Conservation (phyloP, 2,797 vertebrate genomes). For the Paedocypris micromegethes region DNA sequence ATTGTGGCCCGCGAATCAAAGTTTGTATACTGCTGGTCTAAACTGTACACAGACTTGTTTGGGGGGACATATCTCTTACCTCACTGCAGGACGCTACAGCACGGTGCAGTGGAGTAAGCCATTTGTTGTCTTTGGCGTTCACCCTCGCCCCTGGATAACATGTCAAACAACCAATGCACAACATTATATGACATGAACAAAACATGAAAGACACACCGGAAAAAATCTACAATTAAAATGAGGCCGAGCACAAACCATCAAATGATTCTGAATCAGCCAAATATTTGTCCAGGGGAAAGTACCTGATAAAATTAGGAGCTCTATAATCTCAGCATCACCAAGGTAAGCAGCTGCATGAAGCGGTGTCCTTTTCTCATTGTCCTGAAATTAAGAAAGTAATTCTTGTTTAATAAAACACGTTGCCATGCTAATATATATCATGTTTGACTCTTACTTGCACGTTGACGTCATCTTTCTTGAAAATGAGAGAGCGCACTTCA, state of each 20-base stretch:
- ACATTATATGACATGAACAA: not conserved
- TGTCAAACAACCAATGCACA: conserved; percentile 7
- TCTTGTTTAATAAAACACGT: not conserved
- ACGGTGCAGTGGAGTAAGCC: conserved; percentile 97
- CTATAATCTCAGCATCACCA: conserved; percentile 97
- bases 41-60: too few species aligned
- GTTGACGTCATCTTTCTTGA: conserved; percentile 99
- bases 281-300: conserved; percentile 20
- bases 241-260: not conserved
- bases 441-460: conserved; percentile 80
- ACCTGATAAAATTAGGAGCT: conserved; percentile 98
- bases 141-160: conserved; percentile 90
- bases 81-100: conserved; percentile 97
- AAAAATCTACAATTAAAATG: conserved; percentile 10
- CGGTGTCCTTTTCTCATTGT: conserved; percentile 96
- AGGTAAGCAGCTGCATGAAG: conserved; percentile 96
- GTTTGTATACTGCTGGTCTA: too few species aligned
- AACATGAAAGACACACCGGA: conserved; percentile 21
- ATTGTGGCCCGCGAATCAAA: too few species aligned
- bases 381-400: conserved; percentile 65
- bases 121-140: conserved; percentile 99
- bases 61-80: conserved; percentile 61
- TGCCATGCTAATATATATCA: not conserved
- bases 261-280: not conserved
- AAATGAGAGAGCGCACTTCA: conserved; percentile 95